These are phyloP conservation scores for Philhelius pedissequus DNA, from an alignment of 2,888 invertebrate species.

Conservation along the genomic window DNA sequence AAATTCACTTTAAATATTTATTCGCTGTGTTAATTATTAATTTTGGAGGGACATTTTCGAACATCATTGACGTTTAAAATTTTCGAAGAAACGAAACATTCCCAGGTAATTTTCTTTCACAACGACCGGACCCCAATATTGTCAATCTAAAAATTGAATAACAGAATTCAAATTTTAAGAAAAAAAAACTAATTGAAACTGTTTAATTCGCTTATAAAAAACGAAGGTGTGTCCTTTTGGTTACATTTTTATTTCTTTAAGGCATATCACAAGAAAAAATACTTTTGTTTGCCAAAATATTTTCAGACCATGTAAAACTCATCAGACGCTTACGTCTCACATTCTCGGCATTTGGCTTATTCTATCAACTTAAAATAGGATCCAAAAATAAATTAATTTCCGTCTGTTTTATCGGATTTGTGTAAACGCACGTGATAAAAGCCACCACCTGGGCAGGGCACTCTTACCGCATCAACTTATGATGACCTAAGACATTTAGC, in stretches of 20 bases:
- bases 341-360: background rate
- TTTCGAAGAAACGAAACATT: too few species aligned
- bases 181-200: too few species aligned
- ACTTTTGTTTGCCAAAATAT: background rate
- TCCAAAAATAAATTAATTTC: background rate
- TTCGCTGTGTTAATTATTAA: too few species aligned
- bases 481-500: background rate
- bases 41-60: too few species aligned
- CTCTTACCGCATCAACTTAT: background rate
- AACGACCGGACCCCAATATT: too few species aligned
- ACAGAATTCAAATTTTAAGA: too few species aligned
- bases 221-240: constrained; percentile 3
- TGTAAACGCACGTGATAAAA: background rate
- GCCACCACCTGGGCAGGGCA: background rate
- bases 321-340: background rate
- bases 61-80: too few species aligned
- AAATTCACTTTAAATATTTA: too few species aligned
- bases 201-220: background rate
- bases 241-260: background rate
- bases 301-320: background rate
- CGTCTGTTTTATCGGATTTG: background rate
- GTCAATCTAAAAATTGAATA: too few species aligned
- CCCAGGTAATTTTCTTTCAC: too few species aligned
- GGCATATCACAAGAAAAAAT: background rate
- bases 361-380: background rate